Conservation (phyloP, 1,140 invertebrate species). For the Drosophila nigromelanica region DNA sequence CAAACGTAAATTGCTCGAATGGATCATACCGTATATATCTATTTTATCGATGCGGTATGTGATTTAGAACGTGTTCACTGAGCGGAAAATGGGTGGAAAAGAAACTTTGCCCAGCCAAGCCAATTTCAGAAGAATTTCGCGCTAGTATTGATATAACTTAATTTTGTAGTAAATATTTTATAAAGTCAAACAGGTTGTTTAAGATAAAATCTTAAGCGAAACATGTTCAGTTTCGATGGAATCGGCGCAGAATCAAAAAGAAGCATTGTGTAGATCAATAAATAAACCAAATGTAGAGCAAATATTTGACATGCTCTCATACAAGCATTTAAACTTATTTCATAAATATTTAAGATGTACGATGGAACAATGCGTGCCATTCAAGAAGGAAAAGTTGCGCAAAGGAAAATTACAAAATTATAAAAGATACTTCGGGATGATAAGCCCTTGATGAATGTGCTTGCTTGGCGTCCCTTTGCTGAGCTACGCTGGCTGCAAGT, state of each 20-base stretch:
- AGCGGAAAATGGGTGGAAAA: too few relatives aligned
- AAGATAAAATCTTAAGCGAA: neutral
- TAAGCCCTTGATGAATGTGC: neutral
- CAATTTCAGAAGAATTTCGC: neutral
- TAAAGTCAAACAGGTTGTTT: neutral
- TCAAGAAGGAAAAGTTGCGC: too few relatives aligned
- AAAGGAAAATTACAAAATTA: conserved; percentile 8
- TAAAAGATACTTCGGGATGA: neutral
- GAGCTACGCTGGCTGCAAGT: neutral
- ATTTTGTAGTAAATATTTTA: neutral
- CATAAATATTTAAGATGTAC: too few relatives aligned
- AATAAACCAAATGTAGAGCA: conserved; percentile 9
- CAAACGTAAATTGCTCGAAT: too few relatives aligned
- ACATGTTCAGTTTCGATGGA: neutral
- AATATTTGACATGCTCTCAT: neutral
- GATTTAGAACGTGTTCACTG: too few relatives aligned
- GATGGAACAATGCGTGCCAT: neutral
- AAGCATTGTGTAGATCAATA: too few relatives aligned
- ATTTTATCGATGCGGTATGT: too few relatives aligned
- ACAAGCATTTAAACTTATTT: neutral
- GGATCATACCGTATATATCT: too few relatives aligned
- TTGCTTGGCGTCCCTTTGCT: conserved; percentile 1
- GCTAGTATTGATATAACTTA: neutral
- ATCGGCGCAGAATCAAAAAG: neutral
- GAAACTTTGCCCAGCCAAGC: too few relatives aligned